Evolutionary conservation across 2,888 invertebrate genomes (phyloP).

Genomic region (Epistrophe eligans): DNA sequence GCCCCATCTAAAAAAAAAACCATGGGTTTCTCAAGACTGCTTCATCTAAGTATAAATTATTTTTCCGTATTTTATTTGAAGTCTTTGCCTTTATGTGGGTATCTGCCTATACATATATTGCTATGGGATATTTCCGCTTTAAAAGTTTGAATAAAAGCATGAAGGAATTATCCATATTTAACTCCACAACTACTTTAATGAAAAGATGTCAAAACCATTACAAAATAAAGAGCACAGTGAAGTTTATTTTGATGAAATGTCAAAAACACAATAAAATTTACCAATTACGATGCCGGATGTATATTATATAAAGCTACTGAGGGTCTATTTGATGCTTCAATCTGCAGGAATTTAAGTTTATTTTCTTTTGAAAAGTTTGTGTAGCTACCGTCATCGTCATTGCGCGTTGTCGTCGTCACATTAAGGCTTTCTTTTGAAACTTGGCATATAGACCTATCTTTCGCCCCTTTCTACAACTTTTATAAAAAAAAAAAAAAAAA

Average conservation of each 20-base stretch:
- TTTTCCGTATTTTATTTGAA: no score
- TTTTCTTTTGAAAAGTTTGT: constrained; percentile 50
- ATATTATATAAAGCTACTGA: constrained; percentile 13
- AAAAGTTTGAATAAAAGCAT: no score
- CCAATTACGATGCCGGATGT: constrained; percentile 56
- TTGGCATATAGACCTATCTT: not conserved
- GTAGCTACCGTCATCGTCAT: not conserved
- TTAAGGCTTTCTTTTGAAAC: constrained; percentile 1
- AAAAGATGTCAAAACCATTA: no score
- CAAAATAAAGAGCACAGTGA: not conserved
- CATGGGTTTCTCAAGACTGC: no score
- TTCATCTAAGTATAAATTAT: no score
- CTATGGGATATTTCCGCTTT: no score
- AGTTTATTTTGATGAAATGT: constrained; percentile 63
- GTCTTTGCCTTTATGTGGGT: no score
- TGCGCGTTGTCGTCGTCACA: not conserved
- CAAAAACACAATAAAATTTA: constrained; percentile 64
- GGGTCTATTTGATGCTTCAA: not conserved
- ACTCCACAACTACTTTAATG: no score
- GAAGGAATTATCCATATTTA: no score
- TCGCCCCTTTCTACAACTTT: not conserved
- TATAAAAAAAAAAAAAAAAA: no score
- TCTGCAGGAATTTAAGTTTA: constrained; percentile 38
- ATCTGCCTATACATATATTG: no score
- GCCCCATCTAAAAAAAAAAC: no score